Evolutionary conservation across 2,113 vertebrate genomes (phyloP), one percentile per base, ranked within the genome.

Genomic region (Xenopus laevis): DNA sequence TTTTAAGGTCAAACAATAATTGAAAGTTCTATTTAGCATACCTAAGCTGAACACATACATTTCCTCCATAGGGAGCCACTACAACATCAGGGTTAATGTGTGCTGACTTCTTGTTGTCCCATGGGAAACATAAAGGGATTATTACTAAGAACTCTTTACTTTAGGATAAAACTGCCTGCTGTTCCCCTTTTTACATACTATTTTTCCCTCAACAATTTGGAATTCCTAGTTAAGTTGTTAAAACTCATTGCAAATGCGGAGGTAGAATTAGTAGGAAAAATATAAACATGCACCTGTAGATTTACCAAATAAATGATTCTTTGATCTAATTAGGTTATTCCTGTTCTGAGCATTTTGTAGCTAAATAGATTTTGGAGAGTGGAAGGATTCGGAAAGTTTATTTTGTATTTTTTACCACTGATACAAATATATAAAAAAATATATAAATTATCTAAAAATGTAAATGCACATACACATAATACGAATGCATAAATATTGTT

Each of bases 1-100:
- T 75, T 75, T 53, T 68, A 50, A 68, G 73, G 73, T 75, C 73
- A 68, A 62, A 75, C 52, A 61, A 62, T 75, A 68, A 75, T 75
- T 75, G 47, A 68, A 68, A 53, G 74, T 63, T 70, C 33, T 76
- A 57, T 52, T 75, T 70, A 69, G 30, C 30, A 64, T 70, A 70
- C 60, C 46, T 76, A 70, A 70, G 67, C 59, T 62, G 47, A 33
- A 21, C 74, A 64, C 67, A 62, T 69, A 76, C 67, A 76, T 76
- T 69, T 76, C 60, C 74, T 70, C 74, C 66, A 57, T 45, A 57
- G 66, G 67, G 74, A 76, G n/a, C 58, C 23, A 27, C 59, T 76
- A 64, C 74, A 76, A 45, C 60, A n/a, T 63, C 66, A 64, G 67
- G 67, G 74, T 76, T 76, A 76, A 76, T 70, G 33, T 63, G 47